A percentile compares a stretch with the other conserved stretches of the same genome.
phyloP scores from a whole-genome alignment of 1,140 invertebrate genomes.

The Colletes latitarsis region DNA sequence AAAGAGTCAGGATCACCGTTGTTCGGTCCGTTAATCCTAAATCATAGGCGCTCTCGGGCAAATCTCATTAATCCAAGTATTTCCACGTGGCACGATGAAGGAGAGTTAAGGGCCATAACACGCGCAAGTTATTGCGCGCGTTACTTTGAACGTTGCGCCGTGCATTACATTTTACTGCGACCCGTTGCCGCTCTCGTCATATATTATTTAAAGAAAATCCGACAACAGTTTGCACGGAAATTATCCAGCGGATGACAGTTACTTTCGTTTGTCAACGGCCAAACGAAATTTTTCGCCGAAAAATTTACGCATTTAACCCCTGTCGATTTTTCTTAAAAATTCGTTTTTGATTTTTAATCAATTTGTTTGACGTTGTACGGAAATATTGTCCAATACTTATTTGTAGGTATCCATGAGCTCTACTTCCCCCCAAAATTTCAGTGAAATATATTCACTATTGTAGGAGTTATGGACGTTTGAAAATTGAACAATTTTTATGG shows the following conservation, averaged over 20 bases:
- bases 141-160: constrained; percentile 8
- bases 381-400: too few relatives aligned
- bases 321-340: too few relatives aligned
- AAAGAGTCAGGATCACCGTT: background rate
- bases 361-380: too few relatives aligned
- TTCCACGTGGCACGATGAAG: constrained; percentile 2
- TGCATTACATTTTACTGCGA: constrained; percentile 16
- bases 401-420: too few relatives aligned
- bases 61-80: constrained; percentile 21
- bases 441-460: too few relatives aligned
- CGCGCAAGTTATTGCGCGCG: constrained; percentile 23
- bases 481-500: too few relatives aligned
- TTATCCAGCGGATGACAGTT: background rate
- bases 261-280: background rate
- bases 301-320: too few relatives aligned
- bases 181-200: background rate
- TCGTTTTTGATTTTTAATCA: too few relatives aligned
- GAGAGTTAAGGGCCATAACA: constrained; percentile 17
- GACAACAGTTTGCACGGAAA: constrained; percentile 2
- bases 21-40: constrained; percentile 1
- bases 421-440: too few relatives aligned
- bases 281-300: too few relatives aligned
- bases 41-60: background rate
- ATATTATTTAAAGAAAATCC: constrained; percentile 16
- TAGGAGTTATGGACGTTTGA: too few relatives aligned